phyloP scores from a whole-genome alignment of 1,140 invertebrate genomes.

The Microplitis mediator region DNA sequence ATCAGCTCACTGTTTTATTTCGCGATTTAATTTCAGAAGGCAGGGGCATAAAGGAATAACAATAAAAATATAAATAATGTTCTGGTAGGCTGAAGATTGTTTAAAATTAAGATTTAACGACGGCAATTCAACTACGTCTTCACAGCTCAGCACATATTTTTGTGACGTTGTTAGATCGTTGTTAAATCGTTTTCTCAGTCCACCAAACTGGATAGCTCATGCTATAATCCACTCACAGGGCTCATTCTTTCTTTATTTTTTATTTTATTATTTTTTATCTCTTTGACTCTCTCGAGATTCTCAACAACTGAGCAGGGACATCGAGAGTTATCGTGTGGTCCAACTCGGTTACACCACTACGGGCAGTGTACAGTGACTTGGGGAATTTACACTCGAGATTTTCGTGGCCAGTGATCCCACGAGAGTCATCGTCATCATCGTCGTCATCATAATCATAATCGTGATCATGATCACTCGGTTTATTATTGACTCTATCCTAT shows the following conservation, averaged over 20 bases:
- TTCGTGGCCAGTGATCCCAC: not conserved
- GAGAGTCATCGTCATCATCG: not conserved
- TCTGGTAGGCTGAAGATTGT: no score
- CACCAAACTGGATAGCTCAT: no score
- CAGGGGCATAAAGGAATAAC: no score
- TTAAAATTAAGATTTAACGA: no score
- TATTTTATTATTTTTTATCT: constrained; percentile 17
- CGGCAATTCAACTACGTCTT: no score
- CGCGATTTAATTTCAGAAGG: no score
- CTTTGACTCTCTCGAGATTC: not conserved
- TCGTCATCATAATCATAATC: not conserved
- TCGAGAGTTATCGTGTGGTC: not conserved
- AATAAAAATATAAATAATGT: no score
- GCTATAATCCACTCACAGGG: not conserved
- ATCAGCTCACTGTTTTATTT: no score
- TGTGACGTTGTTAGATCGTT: no score
- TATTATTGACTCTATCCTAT: no score
- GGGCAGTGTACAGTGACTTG: not conserved
- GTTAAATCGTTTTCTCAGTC: no score
- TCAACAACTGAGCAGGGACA: not conserved
- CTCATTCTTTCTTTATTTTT: constrained; percentile 5
- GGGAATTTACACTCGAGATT: constrained; percentile 9
- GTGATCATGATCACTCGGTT: not conserved
- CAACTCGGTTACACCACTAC: not conserved
- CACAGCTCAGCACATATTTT: no score